These are phyloP conservation scores for Echinometra lucunter DNA, from an alignment of 53 echinoderm and acorn worm species.

Conservation along the genomic window DNA sequence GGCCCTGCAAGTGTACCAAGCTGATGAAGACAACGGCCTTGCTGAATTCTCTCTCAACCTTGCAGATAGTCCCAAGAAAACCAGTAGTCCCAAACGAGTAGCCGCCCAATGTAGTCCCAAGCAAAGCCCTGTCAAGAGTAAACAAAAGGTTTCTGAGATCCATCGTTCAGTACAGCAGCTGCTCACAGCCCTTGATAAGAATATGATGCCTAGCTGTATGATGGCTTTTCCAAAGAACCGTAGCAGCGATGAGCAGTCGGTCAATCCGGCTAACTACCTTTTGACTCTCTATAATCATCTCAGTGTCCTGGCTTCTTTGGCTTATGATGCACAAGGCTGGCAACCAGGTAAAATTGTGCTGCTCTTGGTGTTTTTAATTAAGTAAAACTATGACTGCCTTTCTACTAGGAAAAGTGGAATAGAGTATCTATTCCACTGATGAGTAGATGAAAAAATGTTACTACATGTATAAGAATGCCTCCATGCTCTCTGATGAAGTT, in stretches of 20 bases:
- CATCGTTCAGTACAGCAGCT: conserved; percentile 77
- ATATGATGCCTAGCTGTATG: conserved; percentile 66
- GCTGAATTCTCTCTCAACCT: conserved; percentile 24
- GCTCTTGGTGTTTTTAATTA: not conserved
- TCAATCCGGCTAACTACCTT: conserved; percentile 81
- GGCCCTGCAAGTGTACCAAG: conserved; percentile 54
- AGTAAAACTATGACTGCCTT: not conserved
- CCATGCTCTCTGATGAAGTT: too few relatives aligned
- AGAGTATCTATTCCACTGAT: not conserved
- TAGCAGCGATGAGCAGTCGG: conserved; percentile 55
- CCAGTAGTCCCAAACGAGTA: conserved; percentile 34
- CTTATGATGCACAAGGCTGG: conserved; percentile 85
- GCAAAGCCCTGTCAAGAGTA: conserved; percentile 49
- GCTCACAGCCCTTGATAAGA: conserved; percentile 82
- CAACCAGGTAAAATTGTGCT: conserved; percentile 76
- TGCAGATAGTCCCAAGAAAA: conserved; percentile 55
- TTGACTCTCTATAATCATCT: conserved; percentile 91
- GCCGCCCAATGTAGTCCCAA: not conserved
- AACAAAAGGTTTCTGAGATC: conserved; percentile 71
- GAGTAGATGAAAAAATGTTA: not conserved
- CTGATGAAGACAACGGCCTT: not conserved
- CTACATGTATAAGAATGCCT: not conserved
- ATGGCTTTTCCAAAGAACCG: conserved; percentile 61
- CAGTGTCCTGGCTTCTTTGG: conserved; percentile 86
- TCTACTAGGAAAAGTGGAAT: not conserved